These are phyloP conservation scores for Dorcus parallelipipedus DNA, from an alignment of 2,888 invertebrate species.

Conservation along the genomic window DNA sequence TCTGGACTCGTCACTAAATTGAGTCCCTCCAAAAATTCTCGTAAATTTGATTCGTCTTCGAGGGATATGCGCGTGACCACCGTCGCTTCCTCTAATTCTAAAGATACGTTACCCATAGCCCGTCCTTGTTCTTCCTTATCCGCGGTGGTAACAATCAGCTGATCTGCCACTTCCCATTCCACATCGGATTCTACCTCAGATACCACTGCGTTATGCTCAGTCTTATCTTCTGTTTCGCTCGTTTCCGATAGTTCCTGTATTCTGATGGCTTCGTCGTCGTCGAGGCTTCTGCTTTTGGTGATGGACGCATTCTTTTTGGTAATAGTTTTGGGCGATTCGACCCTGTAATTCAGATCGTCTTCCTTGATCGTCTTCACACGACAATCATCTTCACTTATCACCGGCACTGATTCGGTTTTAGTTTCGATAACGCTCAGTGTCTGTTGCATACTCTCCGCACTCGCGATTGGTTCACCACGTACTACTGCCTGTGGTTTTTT, in stretches of 20 bases:
- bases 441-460: conserved; percentile 14
- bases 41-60: conserved; percentile 56
- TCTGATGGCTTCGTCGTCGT: conserved; percentile 43
- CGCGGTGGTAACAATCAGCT: conserved; percentile 38
- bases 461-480: conserved; percentile 11
- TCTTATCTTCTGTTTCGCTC: conserved; percentile 36
- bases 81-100: conserved; percentile 1
- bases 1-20: conserved; percentile 54
- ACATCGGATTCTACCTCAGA: conserved; percentile 64
- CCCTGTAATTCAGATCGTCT: conserved; percentile 36
- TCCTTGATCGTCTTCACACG: background rate
- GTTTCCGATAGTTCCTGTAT: conserved; percentile 45
- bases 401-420: conserved; percentile 10
- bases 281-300: conserved; percentile 44
- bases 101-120: conserved; percentile 9
- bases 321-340: conserved; percentile 41
- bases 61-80: conserved; percentile 47
- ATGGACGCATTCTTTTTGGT: conserved; percentile 6
- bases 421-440: background rate
- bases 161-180: conserved; percentile 57
- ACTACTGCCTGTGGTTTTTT: conserved; percentile 14
- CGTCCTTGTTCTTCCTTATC: conserved; percentile 23
- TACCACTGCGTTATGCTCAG: conserved; percentile 52
- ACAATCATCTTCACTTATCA: conserved; percentile 2
- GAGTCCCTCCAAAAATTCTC: conserved; percentile 57